Conservation (phyloP, 2,113 vertebrate genomes). For the Dissostichus mawsoni region DNA sequence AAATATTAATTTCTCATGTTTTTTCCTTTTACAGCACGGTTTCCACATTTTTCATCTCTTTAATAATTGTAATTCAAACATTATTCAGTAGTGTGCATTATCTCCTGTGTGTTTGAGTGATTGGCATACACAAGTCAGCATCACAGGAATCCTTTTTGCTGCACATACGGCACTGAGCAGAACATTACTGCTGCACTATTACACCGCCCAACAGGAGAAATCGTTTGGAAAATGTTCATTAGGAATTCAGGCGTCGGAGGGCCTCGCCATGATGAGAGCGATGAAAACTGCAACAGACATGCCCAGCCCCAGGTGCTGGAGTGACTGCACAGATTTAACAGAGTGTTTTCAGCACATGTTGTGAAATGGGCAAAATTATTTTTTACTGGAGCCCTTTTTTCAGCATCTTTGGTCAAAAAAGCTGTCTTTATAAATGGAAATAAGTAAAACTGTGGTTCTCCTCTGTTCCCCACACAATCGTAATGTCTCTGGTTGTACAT, state of each 20-base stretch:
- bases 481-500: neutral
- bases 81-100: neutral
- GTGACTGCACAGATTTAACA: conserved; percentile 8
- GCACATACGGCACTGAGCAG: conserved; percentile 11
- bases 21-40: neutral
- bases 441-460: neutral
- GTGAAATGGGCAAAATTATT: conserved; percentile 9
- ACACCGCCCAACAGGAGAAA: conserved; percentile 20
- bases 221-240: conserved; percentile 45
- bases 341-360: neutral
- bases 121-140: neutral
- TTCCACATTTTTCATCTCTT: neutral
- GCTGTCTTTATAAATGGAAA: neutral
- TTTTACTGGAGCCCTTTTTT: neutral
- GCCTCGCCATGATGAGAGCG: neutral
- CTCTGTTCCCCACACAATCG: neutral
- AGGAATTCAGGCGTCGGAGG: conserved; percentile 10
- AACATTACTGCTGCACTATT: conserved; percentile 44
- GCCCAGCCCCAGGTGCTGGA: conserved; percentile 30
- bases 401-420: neutral
- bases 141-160: conserved; percentile 14
- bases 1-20: neutral
- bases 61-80: neutral
- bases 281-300: conserved; percentile 12
- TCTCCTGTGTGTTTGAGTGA: neutral